phyloP scores from a whole-genome alignment of 1,140 invertebrate species.

The Pinna nobilis region DNA sequence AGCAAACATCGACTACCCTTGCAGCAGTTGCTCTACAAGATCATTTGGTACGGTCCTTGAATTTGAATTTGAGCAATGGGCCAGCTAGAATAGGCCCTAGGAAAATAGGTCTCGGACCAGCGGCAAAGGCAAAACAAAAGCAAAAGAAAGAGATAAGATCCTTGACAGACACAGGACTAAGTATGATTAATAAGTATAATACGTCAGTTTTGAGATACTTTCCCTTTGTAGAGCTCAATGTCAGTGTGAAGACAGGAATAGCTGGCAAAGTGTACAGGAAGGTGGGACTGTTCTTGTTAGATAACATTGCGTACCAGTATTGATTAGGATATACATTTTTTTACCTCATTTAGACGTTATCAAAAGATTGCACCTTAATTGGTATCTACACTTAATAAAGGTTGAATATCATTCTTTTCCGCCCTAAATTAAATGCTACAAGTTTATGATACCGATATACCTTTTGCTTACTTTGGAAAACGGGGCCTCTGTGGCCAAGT shows the following conservation, averaged over 20 bases:
- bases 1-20: conserved; percentile 51
- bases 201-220: conserved; percentile 10
- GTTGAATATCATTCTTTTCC: too few relatives aligned
- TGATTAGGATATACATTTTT: too few relatives aligned
- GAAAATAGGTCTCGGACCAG: conserved; percentile 52
- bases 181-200: conserved; percentile 18
- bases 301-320: too few relatives aligned
- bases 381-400: conserved; percentile 57
- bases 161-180: conserved; percentile 62
- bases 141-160: conserved; percentile 56
- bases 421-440: too few relatives aligned
- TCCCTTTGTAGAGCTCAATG: conserved; percentile 33
- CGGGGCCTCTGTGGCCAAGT: too few relatives aligned
- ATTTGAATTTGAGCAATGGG: conserved; percentile 41
- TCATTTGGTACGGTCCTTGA: conserved; percentile 55
- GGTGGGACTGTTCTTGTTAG: too few relatives aligned
- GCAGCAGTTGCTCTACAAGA: conserved; percentile 69
- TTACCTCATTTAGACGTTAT: conserved; percentile 23
- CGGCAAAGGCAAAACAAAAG: conserved; percentile 51
- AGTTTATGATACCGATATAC: too few relatives aligned
- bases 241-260: conserved; percentile 41
- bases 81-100: conserved; percentile 51
- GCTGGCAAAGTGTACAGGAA: too few relatives aligned
- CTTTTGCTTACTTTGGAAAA: too few relatives aligned
- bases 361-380: too few relatives aligned